Evolutionary conservation across 1,140 invertebrate species (phyloP), one percentile per base, ranked within the genome.

Genomic region (Caerostris darwini): DNA sequence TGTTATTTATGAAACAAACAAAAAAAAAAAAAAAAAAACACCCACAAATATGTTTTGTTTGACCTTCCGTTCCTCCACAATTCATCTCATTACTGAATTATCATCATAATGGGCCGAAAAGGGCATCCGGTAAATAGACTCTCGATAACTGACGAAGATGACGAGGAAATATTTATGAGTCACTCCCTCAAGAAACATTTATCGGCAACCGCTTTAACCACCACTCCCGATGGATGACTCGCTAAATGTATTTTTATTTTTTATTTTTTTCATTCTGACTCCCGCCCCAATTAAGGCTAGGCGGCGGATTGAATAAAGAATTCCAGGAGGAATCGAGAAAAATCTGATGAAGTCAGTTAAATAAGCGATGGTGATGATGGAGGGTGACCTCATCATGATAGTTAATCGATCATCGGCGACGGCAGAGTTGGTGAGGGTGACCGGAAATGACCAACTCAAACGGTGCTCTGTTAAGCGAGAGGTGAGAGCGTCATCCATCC

Each of bases 171-270:
- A 34, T 71, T 71, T 50, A 71, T 71, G 69, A 71, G 34, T 71
- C 69, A 71, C 69, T 71, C 19, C 69, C 69, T 71, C 69, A 10
- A 71, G 19, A 71, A 34, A 34, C 69, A 50, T 71, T 71, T 71
- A 71, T 71, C 69, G 69, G 34, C 69, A 34, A 71, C 69, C 19
- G 69, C 69, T 64, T 64, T 34, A 34, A 64, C 61, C 12, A 64
- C 12, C 61, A 64, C 69, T 71, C 69, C 69, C 69, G 69, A 71
- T 71, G 69, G 69, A 71, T 71, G 69, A 71, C 69, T 71, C 69
- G 69, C 34, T 71, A n/a, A n/a, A 71, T 8, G 7, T 71, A 50
- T 71, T 71, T 71, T 71, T 71, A 1, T 34, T 64, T 64, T 10
- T 64, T 64, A 1, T 71, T 50, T 2, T 34, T 34, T 71, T 50